These are phyloP conservation scores for Poeciliopsis paucimaculata DNA, from an alignment of 2,797 vertebrate species.

Conservation along the genomic window DNA sequence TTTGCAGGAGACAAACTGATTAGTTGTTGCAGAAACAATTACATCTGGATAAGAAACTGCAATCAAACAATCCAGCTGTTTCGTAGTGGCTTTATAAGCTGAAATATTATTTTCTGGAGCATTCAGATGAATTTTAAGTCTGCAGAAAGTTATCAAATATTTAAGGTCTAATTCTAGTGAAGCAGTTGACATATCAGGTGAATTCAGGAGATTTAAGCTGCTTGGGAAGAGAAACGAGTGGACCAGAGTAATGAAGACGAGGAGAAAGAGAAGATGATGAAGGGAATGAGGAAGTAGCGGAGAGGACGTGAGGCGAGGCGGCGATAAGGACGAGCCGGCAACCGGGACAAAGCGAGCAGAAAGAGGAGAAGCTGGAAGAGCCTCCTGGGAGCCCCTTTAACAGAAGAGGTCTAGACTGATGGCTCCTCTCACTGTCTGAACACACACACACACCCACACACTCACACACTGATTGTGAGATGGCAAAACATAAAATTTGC, in stretches of 20 bases:
- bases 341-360: slow-evolving; percentile 70
- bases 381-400: slow-evolving; percentile 73
- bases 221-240: background rate
- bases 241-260: background rate
- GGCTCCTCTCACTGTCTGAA: slow-evolving; percentile 46
- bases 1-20: background rate
- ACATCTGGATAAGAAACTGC: background rate
- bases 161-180: background rate
- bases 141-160: background rate
- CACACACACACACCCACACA: slow-evolving; percentile 18
- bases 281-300: slow-evolving; percentile 16
- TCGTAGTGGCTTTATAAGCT: background rate
- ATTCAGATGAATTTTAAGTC: background rate
- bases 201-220: background rate
- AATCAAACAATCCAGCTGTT: background rate
- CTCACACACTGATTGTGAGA: background rate
- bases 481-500: background rate
- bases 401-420: slow-evolving; percentile 75
- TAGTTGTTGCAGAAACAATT: slow-evolving; percentile 1
- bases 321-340: slow-evolving; percentile 58
- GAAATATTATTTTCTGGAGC: background rate
- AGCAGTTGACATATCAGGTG: background rate
- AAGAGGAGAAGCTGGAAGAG: slow-evolving; percentile 74
- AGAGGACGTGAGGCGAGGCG: slow-evolving; percentile 17
- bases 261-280: slow-evolving; percentile 4